Base-by-base conservation (phyloP, 2,797 vertebrate genomes). In the Xiphorhynchus erythropygius region DNA sequence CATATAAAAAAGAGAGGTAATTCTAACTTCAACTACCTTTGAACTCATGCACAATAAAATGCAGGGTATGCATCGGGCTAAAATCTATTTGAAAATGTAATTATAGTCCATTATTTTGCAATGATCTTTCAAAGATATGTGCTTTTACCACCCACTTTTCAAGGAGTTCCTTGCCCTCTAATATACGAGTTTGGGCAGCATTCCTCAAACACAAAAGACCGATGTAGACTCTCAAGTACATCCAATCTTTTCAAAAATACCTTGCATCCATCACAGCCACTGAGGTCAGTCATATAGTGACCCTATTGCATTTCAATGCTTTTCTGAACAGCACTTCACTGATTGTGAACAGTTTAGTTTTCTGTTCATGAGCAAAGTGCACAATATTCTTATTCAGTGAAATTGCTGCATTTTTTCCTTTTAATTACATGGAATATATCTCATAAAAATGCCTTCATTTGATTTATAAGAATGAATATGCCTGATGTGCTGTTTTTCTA, bases 391-490 rank as follows among this genome's bases (percentile, higher is more conserved):
- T 69, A 69, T 77, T 75, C 79, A 91, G 73, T 86, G 30, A 93
- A 94, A 81, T 50, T 4, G 3, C 62, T 56, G 33, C 25, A 67
- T 71, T 70, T 78, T 91, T 80, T 55, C 27, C 41, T 78, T 84
- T 84, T 81, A 10, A 27, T 93, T 78, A 75, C 57, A 71, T 37
- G 32, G 53, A 91, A 63, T 55, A 47, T 1, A 1, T 81, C 65
- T 86, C 62, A 64, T 77, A 89, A 95, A 94, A 86, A 87, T 78
- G 30, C 64, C 83, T 79, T 59, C 5, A 75, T 91, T 84, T 76
- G 25, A 90, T 93, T 95, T 81, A 88, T 76, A 90, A 65, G 24
- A 81, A 80, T 1, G 17, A 86, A 73, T 56, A 64, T 21, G 35
- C 28, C 60, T 41, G 59, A 73, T 73, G 42, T 50, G 53, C 47